Percentiles rank a stretch among this genome's conserved stretches.
phyloP scores from a whole-genome alignment of 1,140 invertebrate species.

The Brachionus paranguensis region DNA sequence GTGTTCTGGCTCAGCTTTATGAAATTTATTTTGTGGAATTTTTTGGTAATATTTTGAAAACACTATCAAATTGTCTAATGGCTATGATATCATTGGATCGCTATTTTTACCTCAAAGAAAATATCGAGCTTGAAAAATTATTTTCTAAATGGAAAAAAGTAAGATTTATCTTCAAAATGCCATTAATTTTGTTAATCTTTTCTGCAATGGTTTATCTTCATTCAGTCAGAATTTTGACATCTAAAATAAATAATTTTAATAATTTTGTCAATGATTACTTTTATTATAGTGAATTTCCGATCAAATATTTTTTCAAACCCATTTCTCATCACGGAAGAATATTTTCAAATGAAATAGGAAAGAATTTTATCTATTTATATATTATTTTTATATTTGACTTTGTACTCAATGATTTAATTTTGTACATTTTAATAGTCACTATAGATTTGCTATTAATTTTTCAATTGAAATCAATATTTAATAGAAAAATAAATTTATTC shows the following conservation, averaged over 20 bases:
- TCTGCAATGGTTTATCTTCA: neutral
- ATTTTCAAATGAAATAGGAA: neutral
- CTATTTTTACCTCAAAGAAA: neutral
- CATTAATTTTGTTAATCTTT: neutral
- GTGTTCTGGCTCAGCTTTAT: neutral
- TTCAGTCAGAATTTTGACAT: neutral
- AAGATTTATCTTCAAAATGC: neutral
- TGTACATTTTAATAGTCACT: neutral
- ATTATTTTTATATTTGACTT: neutral
- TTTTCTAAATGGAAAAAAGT: neutral
- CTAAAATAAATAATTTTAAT: neutral
- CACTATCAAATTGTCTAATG: neutral
- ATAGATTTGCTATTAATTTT: neutral
- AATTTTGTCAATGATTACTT: neutral
- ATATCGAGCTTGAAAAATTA: neutral
- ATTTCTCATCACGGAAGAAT: neutral
- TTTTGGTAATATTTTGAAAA: neutral
- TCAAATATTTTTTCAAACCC: neutral
- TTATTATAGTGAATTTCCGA: neutral
- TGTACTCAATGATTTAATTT: neutral
- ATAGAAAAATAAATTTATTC: neutral
- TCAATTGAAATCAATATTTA: neutral
- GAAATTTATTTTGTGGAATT: slow-evolving; percentile 5
- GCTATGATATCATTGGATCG: neutral
- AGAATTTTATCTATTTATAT: neutral